These are phyloP conservation scores for Melinaea marsaeus DNA, from an alignment of 2,888 invertebrate genomes.

Conservation along the genomic window DNA sequence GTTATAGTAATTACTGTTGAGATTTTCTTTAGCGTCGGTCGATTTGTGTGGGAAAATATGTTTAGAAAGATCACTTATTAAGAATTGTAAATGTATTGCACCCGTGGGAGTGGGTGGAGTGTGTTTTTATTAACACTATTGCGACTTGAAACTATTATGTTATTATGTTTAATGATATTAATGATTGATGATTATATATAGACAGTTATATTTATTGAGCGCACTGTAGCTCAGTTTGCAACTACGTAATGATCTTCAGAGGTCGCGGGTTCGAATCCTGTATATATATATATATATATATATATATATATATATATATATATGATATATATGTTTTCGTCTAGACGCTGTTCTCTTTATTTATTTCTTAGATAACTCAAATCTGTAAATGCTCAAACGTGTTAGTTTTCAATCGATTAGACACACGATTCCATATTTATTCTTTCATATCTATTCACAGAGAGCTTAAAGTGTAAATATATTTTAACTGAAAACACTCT, in stretches of 20 bases:
- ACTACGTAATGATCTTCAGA: too few relatives aligned
- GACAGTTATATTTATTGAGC: too few relatives aligned
- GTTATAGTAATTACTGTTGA: constrained; percentile 24
- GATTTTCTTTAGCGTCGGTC: constrained; percentile 32
- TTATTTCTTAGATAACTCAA: constrained; percentile 20
- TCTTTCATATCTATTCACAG: constrained; percentile 14
- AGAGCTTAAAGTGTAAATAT: background rate
- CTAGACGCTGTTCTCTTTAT: constrained; percentile 22
- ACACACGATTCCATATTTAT: constrained; percentile 35
- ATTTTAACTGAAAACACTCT: background rate
- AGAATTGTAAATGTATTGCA: constrained; percentile 25
- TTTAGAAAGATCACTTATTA: constrained; percentile 13
- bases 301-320: background rate
- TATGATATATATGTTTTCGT: constrained; percentile 9
- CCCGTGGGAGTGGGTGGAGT: constrained; percentile 20
- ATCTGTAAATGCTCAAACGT: constrained; percentile 25
- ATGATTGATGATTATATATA: too few relatives aligned
- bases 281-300: constrained; percentile 6
- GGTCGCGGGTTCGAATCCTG: background rate
- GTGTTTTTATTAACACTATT: constrained; percentile 9
- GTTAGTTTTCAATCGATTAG: constrained; percentile 39
- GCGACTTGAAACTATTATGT: too few relatives aligned
- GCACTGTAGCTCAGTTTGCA: too few relatives aligned
- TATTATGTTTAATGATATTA: too few relatives aligned
- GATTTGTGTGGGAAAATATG: constrained; percentile 31